These are phyloP conservation scores for Siniperca scherzeri DNA, from an alignment of 2,797 vertebrate species.

Conservation along the genomic window DNA sequence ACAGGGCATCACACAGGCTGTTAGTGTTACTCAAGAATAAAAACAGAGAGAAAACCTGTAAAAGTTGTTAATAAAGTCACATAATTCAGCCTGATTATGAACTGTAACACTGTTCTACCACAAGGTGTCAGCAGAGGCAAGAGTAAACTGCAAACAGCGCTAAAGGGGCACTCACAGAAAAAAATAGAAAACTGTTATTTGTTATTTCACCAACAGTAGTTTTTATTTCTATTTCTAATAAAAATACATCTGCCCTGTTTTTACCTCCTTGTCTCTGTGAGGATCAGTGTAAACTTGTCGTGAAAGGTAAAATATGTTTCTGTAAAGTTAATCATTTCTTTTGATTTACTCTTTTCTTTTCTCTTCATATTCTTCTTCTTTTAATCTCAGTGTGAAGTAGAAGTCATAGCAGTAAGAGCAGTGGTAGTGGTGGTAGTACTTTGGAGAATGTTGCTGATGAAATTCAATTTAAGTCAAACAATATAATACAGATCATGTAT, in stretches of 20 bases:
- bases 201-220: not conserved
- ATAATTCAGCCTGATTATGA: too few relatives aligned
- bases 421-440: not conserved
- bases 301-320: not conserved
- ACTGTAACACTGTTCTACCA: constrained; percentile 30
- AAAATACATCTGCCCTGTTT: not conserved
- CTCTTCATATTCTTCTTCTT: too few relatives aligned
- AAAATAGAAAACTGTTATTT: not conserved
- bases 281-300: not conserved
- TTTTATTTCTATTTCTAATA: not conserved
- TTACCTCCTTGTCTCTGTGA: too few relatives aligned
- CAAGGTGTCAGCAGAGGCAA: constrained; percentile 53
- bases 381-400: not conserved
- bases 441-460: not conserved
- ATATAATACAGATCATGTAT: not conserved
- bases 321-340: not conserved
- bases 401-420: not conserved
- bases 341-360: not conserved
- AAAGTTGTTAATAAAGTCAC: too few relatives aligned
- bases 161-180: too few relatives aligned
- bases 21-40: too few relatives aligned
- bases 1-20: too few relatives aligned
- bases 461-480: not conserved
- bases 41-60: too few relatives aligned
- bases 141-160: not conserved